A percentile compares a stretch with the other conserved stretches of the same genome.
phyloP scores from a whole-genome alignment of 53 echinoderm and acorn worm species.

The Apostichopus leukothele region DNA sequence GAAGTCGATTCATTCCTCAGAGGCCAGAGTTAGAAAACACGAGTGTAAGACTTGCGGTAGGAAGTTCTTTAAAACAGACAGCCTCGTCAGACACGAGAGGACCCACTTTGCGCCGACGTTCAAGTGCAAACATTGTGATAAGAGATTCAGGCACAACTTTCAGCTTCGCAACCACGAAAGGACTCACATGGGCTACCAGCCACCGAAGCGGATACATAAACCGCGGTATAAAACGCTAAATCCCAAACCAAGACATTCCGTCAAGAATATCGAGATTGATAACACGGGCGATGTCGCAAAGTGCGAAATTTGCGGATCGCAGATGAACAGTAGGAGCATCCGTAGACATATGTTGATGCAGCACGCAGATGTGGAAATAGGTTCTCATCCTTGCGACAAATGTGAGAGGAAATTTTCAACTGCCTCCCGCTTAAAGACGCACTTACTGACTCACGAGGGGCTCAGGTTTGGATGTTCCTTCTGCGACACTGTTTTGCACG shows the following conservation, averaged over 20 bases:
- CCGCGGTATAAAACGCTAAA: conserved; percentile 36
- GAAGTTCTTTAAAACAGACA: not conserved
- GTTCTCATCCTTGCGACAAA: not conserved
- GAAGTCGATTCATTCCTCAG: conserved; percentile 5
- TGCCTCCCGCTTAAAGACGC: not conserved
- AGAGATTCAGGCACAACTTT: conserved; percentile 24
- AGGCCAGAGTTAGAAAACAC: not conserved
- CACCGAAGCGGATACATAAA: conserved; percentile 12
- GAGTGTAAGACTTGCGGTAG: conserved; percentile 27
- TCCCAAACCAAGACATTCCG: conserved; percentile 3
- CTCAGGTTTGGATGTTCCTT: not conserved
- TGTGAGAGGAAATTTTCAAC: conserved; percentile 12
- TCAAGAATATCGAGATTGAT: not conserved
- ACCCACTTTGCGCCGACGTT: conserved; percentile 3
- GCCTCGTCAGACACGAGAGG: not conserved
- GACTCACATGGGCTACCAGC: not conserved
- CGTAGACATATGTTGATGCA: conserved; percentile 24
- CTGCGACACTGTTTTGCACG: not conserved
- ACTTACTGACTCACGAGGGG: not conserved
- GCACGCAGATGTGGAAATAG: not conserved
- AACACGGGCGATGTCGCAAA: not conserved
- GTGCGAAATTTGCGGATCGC: not conserved
- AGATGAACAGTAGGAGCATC: conserved; percentile 4
- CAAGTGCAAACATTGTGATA: conserved; percentile 18
- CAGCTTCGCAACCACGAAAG: not conserved